A percentile compares a stretch with the other conserved stretches of the same genome.
phyloP scores from a whole-genome alignment of 1,140 invertebrate genomes.

The Danaus plexippus region DNA sequence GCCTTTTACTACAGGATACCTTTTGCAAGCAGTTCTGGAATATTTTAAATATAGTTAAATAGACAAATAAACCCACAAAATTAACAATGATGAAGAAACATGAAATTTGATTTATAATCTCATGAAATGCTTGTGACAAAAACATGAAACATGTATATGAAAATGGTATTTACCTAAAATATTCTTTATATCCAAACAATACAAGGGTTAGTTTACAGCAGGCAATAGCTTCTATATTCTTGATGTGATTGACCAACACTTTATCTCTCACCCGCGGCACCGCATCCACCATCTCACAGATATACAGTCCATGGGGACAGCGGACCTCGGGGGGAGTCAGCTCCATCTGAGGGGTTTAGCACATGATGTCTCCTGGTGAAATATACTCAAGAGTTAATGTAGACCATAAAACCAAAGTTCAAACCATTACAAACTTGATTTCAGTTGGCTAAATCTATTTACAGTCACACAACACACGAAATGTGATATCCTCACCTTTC shows the following conservation, averaged over 20 bases:
- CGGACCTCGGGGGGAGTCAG: constrained; percentile 17
- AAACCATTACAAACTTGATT: too few species aligned
- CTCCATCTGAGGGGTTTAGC: constrained; percentile 32
- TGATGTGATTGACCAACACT: constrained; percentile 25
- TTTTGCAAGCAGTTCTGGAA: too few species aligned
- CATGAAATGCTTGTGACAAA: too few species aligned
- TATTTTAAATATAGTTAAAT: constrained; percentile 7
- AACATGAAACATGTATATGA: too few species aligned
- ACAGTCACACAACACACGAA: too few species aligned
- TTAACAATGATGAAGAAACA: too few species aligned
- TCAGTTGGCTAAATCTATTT: too few species aligned
- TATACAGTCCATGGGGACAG: constrained; percentile 34
- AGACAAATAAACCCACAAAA: constrained; percentile 4
- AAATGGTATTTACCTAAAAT: constrained; percentile 58
- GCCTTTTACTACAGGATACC: neutral
- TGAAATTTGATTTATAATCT: too few species aligned
- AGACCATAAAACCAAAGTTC: too few species aligned
- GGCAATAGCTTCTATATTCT: constrained; percentile 13
- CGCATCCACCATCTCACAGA: constrained; percentile 28
- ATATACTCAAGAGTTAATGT: too few species aligned
- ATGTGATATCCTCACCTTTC: constrained; percentile 10
- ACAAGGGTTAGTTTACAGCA: constrained; percentile 37
- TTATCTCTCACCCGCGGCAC: constrained; percentile 19
- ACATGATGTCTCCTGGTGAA: too few species aligned
- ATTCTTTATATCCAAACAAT: constrained; percentile 43